Conservation (phyloP, 1,140 invertebrate genomes). For the Hypothenemus hampei region DNA sequence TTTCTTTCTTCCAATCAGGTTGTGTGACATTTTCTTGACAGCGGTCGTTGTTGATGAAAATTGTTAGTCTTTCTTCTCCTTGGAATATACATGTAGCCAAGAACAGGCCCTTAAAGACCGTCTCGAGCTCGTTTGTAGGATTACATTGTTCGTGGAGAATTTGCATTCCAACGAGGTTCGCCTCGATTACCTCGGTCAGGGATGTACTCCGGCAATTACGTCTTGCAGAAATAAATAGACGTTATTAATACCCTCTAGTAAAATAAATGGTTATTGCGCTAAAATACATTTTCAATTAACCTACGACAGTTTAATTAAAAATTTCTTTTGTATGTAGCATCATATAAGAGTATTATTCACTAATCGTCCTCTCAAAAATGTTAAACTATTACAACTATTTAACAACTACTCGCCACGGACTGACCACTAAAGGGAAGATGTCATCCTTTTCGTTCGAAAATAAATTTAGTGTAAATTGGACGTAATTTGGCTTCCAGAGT, state of each 20-base stretch:
- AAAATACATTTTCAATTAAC: conserved; percentile 10
- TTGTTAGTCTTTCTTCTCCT: neutral
- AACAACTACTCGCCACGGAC: too few relatives aligned
- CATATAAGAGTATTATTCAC: too few relatives aligned
- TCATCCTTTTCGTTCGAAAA: conserved; percentile 11
- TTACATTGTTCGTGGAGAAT: conserved; percentile 22
- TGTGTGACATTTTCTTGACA: neutral
- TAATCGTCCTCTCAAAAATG: too few relatives aligned
- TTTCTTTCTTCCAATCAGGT: neutral
- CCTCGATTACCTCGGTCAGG: conserved; percentile 20
- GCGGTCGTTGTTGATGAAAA: neutral
- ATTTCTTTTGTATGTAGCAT: too few relatives aligned
- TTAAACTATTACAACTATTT: too few relatives aligned
- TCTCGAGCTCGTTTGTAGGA: conserved; percentile 18
- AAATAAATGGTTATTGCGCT: conserved; percentile 13
- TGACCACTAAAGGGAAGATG: conserved; percentile 10
- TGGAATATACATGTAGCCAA: neutral
- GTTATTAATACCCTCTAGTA: conserved; percentile 10
- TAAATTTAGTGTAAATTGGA: conserved; percentile 21
- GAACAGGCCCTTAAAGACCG: conserved; percentile 10
- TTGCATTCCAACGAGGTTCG: conserved; percentile 23
- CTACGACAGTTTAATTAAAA: neutral
- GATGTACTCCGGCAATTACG: conserved; percentile 23
- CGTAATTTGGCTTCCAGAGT: conserved; percentile 18
- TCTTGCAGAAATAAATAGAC: conserved; percentile 17